Evolutionary conservation across 2,113 vertebrate species (phyloP).

Genomic region (Crotalus tigris): DNA sequence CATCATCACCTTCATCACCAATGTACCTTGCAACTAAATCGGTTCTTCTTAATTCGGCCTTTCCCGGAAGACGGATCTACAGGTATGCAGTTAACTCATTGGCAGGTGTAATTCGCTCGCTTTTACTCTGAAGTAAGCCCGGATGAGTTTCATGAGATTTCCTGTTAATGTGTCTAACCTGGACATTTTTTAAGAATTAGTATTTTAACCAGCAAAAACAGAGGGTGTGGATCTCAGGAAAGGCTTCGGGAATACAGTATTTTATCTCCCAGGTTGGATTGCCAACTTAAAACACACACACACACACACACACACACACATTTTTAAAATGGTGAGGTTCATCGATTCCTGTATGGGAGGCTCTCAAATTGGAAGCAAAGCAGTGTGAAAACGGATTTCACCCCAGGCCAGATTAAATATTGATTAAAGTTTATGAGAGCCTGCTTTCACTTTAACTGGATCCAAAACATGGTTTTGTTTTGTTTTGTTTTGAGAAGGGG

Average conservation of each 20-base stretch:
- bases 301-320: neutral
- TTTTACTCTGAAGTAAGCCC: neutral
- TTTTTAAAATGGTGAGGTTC: neutral
- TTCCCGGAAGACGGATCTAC: neutral
- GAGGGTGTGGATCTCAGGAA: neutral
- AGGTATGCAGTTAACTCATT: neutral
- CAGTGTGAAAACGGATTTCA: neutral
- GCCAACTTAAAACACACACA: neutral
- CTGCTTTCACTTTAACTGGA: neutral
- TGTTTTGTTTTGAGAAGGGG: neutral
- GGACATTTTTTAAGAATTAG: neutral
- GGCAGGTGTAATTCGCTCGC: neutral
- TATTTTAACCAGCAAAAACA: neutral
- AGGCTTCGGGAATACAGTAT: neutral
- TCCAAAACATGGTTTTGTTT: neutral
- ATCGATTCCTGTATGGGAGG: neutral
- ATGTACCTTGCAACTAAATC: neutral
- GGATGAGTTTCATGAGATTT: neutral
- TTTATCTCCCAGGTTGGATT: neutral
- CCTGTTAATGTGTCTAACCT: neutral
- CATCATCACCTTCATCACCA: neutral
- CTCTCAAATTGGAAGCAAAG: neutral
- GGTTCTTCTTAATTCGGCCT: neutral
- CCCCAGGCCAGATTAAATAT: neutral
- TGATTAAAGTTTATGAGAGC: neutral